Evolutionary conservation across 2,113 vertebrate species (phyloP), one percentile per base, ranked within the genome.

Genomic region (Pachypanchax playfairii): DNA sequence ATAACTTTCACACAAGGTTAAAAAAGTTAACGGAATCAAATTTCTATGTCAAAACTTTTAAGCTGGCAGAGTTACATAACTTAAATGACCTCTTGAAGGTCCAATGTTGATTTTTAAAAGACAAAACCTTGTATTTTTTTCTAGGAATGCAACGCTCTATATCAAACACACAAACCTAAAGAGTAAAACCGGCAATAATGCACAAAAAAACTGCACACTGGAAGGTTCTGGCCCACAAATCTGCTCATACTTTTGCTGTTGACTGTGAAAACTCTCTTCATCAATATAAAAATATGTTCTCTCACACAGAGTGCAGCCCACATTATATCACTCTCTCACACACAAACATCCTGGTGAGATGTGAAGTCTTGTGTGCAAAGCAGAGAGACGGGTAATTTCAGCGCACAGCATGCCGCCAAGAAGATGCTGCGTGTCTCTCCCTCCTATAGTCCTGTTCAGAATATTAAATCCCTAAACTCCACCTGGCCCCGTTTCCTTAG

Each of bases 361-460:
- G 74, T 81, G 77, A 72, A 75, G 68, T 51, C 55, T 71, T 75
- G 73, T 41, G 73, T 73, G 83, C 66, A 66, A 65, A 73, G 63
- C 48, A 11, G 39, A 51, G 52, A 74, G 56, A 58, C 56, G 65
- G 69, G 68, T 73, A 76, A 80, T 84, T 83, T 84, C 55, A 68
- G 65, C 22, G 24, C 80, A 65, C 84, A 87, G 84, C 77, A 64
- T 66, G 76, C 26, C 0, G 35, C 71, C 21, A 70, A 71, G 57
- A 43, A 65, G 64, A 83, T 61, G 81, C 74, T 75, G 80, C 52
- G 47, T 50, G 77, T 75, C 55, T 57, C 65, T 51, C 63, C 73
- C 60, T 54, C 61, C 62, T 71, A 71, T 69, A 69, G 28, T 31
- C 41, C 65, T 63, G 65, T 59, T 56, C 77, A 12, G 73, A 88